Evolutionary conservation across 2,888 invertebrate species (phyloP).

Genomic region (Protonemura montana): DNA sequence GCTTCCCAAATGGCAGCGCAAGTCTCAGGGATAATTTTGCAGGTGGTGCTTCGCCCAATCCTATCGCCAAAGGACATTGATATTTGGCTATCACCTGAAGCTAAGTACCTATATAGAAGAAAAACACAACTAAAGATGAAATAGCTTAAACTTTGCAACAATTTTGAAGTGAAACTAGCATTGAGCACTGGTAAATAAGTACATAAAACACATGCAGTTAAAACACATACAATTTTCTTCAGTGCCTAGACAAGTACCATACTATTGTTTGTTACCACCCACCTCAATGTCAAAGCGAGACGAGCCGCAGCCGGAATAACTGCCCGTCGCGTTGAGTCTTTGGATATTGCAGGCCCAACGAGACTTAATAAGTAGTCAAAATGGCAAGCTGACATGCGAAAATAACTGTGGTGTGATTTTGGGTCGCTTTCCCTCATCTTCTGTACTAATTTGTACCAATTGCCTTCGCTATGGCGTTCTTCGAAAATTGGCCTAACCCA

Average conservation of each 20-base stretch:
- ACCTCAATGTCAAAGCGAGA: background rate
- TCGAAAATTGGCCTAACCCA: background rate
- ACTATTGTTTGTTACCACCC: background rate
- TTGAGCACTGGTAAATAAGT: too few species aligned
- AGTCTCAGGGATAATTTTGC: background rate
- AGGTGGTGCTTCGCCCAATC: background rate
- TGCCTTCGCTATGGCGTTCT: background rate
- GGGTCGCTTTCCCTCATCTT: background rate
- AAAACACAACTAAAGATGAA: too few species aligned
- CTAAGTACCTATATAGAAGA: background rate
- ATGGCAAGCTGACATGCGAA: background rate
- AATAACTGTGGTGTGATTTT: background rate
- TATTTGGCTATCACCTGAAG: background rate
- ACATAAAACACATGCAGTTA: too few species aligned
- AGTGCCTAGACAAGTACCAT: too few species aligned
- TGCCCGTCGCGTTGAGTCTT: background rate
- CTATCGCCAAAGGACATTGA: conserved; percentile 31
- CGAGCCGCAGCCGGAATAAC: background rate
- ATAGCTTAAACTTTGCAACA: background rate
- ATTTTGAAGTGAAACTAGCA: too few species aligned
- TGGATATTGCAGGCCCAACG: background rate
- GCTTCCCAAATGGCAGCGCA: conserved; percentile 18
- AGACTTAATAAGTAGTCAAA: background rate
- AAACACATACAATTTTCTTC: too few species aligned
- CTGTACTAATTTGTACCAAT: background rate